Evolutionary conservation across 2,888 invertebrate species (phyloP), one percentile per base, ranked within the genome.

Genomic region (Caenorhabditis afra): DNA sequence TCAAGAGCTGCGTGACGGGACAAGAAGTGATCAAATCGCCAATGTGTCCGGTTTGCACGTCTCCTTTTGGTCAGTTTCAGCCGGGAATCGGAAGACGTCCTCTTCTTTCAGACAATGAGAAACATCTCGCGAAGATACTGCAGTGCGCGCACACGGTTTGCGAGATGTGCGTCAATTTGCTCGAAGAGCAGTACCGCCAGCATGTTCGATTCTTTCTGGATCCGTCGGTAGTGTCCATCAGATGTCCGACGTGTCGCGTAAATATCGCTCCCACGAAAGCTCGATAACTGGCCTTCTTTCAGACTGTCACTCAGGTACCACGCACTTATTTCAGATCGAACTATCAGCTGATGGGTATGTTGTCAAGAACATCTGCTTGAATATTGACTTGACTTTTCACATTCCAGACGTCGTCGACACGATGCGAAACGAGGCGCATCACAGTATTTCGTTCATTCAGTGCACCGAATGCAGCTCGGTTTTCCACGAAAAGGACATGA

Each of bases 71-170:
- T 71, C 16, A 41, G 62, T 62, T 59, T 44, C n/a, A 22, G 1
- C 14, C 1, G 22, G 0, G 14, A 16, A 20, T 61, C 29, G 7
- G n/a, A 18, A 7, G 11, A 29, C 14, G 14, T 10, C 2, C 12
- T 44, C 4, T n/a, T 22, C 1, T 55, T 71, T 45, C 70, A 71
- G 70, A 71, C 55, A 55, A 45, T 12, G 22, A 55, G 2, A 35
- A 20, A 18, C 70, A 62, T 29, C 12, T 49, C 1, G 62, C 70
- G 44, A 71, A 71, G 29, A 71, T 71, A 47, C 12, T 71, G n/a
- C 70, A 71, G 49, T 71, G 70, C 23, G 70, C 70, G 5, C 70
- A 71, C 49, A 71, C 70, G 0, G 29, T 71, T 1, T 71, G 70
- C 55, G 41, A 47, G 10, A 10, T 11, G 45, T 71, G 70, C 18